Evolutionary conservation across 2,888 invertebrate genomes (phyloP).

Genomic region (Antheraea assamensis): DNA sequence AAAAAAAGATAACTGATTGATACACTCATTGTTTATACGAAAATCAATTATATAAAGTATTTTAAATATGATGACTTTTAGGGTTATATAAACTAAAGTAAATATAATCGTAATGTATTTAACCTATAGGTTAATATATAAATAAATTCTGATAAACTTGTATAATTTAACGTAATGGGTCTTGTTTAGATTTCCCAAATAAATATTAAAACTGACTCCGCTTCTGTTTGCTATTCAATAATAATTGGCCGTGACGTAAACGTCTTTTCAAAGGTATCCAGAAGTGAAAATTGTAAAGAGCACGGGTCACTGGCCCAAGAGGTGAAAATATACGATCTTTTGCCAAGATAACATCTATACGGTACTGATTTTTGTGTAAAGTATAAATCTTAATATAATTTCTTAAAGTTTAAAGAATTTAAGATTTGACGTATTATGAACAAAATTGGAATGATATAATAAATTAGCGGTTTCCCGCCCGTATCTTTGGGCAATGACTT

Average conservation of each 20-base stretch:
- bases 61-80: background rate
- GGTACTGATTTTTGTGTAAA: background rate
- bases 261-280: slow-evolving; percentile 5
- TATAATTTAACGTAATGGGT: too few relatives aligned
- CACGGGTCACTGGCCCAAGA: slow-evolving; percentile 5
- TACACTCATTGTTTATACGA: too few relatives aligned
- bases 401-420: background rate
- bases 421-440: background rate
- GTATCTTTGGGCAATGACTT: too few relatives aligned
- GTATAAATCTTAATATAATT: background rate
- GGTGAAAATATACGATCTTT: slow-evolving; percentile 4
- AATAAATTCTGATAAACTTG: background rate
- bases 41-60: background rate
- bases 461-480: too few relatives aligned
- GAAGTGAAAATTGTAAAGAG: slow-evolving; percentile 5
- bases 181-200: too few relatives aligned
- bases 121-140: background rate
- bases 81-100: background rate
- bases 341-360: background rate
- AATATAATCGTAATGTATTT: background rate
- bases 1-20: too few relatives aligned
- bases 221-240: slow-evolving; percentile 13
- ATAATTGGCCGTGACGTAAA: slow-evolving; percentile 8
- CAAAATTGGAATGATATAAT: background rate
- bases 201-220: background rate